Evolutionary conservation across 2,888 invertebrate genomes (phyloP).

Genomic region (Drosophila histrio): DNA sequence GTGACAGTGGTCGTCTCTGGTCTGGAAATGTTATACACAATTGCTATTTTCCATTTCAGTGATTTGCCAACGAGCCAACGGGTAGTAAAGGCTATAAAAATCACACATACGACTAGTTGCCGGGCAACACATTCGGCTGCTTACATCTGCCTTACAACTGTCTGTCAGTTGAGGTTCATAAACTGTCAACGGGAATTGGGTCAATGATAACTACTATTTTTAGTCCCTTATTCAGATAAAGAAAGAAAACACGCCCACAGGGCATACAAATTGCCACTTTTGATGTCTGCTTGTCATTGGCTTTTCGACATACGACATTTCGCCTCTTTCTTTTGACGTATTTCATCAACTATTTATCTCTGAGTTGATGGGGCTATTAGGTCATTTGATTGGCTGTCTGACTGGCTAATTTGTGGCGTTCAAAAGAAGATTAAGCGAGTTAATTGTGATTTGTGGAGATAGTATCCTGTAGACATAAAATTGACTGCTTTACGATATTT

Average conservation of each 20-base stretch:
- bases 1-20: slow-evolving; percentile 35
- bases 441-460: slow-evolving; percentile 8
- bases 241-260: slow-evolving; percentile 10
- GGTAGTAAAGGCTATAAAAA: slow-evolving; percentile 46
- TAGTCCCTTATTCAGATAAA: slow-evolving; percentile 24
- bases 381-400: slow-evolving; percentile 52
- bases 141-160: slow-evolving; percentile 36
- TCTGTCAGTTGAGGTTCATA: slow-evolving; percentile 39
- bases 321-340: slow-evolving; percentile 23
- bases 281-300: background rate
- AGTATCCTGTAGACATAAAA: slow-evolving; percentile 8
- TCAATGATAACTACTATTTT: slow-evolving; percentile 71
- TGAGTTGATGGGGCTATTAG: slow-evolving; percentile 29
- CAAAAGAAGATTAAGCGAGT: background rate
- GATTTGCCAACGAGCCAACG: slow-evolving; percentile 12
- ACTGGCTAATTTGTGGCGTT: slow-evolving; percentile 53
- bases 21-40: slow-evolving; percentile 23
- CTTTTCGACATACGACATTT: slow-evolving; percentile 27
- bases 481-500: slow-evolving; percentile 30
- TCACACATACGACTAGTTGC: slow-evolving; percentile 58
- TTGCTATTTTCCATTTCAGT: slow-evolving; percentile 55
- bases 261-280: slow-evolving; percentile 23
- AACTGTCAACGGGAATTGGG: slow-evolving; percentile 68
- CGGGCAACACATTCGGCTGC: slow-evolving; percentile 26
- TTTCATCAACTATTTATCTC: slow-evolving; percentile 53